A percentile compares a stretch with the other conserved stretches of the same genome.
Evolutionary conservation across 2,888 invertebrate species (phyloP).

Genomic region (Coecobrya sp.): DNA sequence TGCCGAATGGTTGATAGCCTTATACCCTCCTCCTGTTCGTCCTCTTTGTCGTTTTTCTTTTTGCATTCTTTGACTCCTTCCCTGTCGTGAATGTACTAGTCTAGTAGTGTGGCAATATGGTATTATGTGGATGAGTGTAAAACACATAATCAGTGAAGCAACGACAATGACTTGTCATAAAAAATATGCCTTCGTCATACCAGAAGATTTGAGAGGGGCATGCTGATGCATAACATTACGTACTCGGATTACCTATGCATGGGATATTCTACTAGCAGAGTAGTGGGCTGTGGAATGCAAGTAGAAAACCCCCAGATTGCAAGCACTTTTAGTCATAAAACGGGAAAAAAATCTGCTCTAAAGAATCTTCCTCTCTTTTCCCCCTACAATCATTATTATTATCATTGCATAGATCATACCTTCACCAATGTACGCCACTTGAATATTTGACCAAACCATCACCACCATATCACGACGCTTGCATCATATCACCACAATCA

Average conservation of each 20-base stretch:
- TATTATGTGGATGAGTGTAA: neutral
- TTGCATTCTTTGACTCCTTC: neutral
- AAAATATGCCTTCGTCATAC: slow-evolving; percentile 1
- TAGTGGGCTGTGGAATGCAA: slow-evolving; percentile 11
- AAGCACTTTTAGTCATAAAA: slow-evolving; percentile 34
- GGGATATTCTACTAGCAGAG: neutral
- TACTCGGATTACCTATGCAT: neutral
- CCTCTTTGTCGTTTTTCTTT: neutral
- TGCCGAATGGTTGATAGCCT: too few species aligned
- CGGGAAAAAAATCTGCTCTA: slow-evolving; percentile 10
- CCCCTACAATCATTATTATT: neutral
- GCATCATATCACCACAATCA: neutral
- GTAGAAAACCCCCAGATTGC: slow-evolving; percentile 37
- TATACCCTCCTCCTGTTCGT: too few species aligned
- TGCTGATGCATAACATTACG: neutral
- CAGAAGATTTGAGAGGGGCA: neutral
- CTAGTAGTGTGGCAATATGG: neutral
- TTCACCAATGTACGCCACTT: neutral
- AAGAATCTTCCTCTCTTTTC: neutral
- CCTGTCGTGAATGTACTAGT: neutral
- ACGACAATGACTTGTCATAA: slow-evolving; percentile 43
- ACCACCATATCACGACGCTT: neutral
- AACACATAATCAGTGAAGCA: slow-evolving; percentile 6
- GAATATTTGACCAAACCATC: neutral
- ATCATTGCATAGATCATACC: neutral